Percentiles rank a stretch among this genome's conserved stretches.
Conservation (phyloP, 2,113 vertebrate genomes). For the Syngnathoides biaculeatus region DNA sequence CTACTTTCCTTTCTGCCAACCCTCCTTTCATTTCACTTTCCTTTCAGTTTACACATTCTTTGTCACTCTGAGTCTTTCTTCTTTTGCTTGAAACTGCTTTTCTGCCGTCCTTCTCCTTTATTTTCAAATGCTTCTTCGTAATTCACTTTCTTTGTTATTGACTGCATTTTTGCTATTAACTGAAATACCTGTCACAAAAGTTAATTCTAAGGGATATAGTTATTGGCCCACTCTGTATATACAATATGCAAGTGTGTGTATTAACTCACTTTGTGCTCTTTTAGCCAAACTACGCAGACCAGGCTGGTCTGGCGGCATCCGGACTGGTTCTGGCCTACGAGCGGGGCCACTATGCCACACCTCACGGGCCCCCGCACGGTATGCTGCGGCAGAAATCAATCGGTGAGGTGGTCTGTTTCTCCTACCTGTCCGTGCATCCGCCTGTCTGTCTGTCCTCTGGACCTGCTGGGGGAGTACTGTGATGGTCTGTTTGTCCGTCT, state of each 20-base stretch:
- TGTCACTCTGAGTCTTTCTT: no score
- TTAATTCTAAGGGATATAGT: neutral
- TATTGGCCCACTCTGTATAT: neutral
- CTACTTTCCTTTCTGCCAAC: no score
- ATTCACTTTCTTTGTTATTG: neutral
- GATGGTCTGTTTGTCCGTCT: constrained; percentile 53
- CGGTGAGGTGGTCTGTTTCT: constrained; percentile 80
- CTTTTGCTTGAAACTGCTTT: no score
- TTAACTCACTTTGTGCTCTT: neutral
- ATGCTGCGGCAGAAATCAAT: constrained; percentile 90
- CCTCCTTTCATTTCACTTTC: no score
- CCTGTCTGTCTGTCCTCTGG: constrained; percentile 64
- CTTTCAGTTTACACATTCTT: no score
- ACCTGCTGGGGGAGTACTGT: constrained; percentile 37
- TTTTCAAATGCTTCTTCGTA: neutral
- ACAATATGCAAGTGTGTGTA: neutral
- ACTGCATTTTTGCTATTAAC: neutral
- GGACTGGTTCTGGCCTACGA: constrained; percentile 79
- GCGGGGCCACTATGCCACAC: constrained; percentile 80
- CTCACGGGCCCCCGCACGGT: constrained; percentile 78
- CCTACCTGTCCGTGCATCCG: constrained; percentile 57
- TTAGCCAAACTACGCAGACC: constrained; percentile 79
- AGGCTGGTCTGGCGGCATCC: constrained; percentile 74
- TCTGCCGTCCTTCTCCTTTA: neutral
- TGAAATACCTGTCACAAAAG: neutral